Conservation (phyloP, 2,888 invertebrate species). For the Ischnus inquisitorius region DNA sequence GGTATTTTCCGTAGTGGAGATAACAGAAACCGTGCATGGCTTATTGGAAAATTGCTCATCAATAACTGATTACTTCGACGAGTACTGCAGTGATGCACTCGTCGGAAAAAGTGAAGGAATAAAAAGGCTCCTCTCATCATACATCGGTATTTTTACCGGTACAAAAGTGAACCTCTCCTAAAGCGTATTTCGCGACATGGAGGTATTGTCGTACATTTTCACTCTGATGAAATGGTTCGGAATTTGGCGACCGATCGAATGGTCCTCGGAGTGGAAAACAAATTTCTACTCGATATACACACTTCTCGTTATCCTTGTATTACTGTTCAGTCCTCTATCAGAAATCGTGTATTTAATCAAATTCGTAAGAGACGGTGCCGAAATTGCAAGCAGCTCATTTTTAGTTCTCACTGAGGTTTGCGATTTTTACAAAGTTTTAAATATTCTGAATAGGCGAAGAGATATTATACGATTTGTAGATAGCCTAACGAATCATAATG, state of each 20-base stretch:
- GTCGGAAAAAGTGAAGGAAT: background rate
- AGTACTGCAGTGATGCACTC: background rate
- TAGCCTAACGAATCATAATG: constrained; percentile 16
- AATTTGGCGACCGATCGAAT: constrained; percentile 16
- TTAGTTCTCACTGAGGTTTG: constrained; percentile 31
- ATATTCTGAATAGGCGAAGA: constrained; percentile 3
- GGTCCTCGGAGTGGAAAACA: constrained; percentile 8
- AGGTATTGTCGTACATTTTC: constrained; percentile 4
- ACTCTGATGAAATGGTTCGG: background rate
- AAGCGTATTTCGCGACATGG: background rate
- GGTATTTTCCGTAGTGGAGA: too few relatives aligned
- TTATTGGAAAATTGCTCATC: too few relatives aligned
- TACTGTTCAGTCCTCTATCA: constrained; percentile 6
- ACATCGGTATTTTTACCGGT: background rate
- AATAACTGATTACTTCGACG: background rate
- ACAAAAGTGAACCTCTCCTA: background rate
- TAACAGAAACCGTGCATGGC: too few relatives aligned
- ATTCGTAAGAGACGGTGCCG: background rate
- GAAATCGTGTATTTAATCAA: constrained; percentile 22
- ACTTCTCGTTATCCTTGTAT: background rate
- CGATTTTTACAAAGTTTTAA: constrained; percentile 10
- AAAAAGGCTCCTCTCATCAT: background rate
- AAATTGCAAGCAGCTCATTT: constrained; percentile 13
- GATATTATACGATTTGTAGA: background rate
- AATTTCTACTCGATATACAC: constrained; percentile 35